Percentiles rank a stretch among this genome's conserved stretches.
Evolutionary conservation across 1,140 invertebrate genomes (phyloP).

Genomic region (Paramacrobiotus metropolitanus): DNA sequence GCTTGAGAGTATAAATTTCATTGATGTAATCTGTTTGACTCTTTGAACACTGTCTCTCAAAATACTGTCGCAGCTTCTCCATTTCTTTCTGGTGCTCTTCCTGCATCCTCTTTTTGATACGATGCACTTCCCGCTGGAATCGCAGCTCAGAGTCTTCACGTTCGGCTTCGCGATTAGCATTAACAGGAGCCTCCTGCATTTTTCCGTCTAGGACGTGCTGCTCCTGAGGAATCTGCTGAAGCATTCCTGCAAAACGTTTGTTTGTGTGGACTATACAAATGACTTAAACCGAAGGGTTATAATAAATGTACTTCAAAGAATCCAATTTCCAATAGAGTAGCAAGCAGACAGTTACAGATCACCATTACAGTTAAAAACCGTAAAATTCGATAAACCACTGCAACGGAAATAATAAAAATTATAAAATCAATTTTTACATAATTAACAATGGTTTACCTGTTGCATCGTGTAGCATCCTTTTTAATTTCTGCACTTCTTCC

Average conservation of each 20-base stretch:
- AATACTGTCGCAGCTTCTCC: slow-evolving; percentile 1
- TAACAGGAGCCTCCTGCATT: background rate
- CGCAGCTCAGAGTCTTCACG: background rate
- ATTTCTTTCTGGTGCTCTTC: background rate
- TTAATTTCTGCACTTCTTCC: slow-evolving; percentile 1
- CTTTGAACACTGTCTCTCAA: background rate
- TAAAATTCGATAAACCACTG: no score
- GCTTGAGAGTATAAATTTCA: background rate
- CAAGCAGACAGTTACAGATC: no score
- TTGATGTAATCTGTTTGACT: background rate
- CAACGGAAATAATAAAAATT: no score
- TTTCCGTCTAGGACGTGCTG: background rate
- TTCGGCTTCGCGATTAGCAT: no score
- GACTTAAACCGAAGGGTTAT: no score
- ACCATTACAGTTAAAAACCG: no score
- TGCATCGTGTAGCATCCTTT: background rate
- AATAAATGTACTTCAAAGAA: no score
- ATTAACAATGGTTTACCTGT: no score
- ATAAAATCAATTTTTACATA: background rate
- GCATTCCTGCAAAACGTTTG: no score
- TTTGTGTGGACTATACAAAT: no score
- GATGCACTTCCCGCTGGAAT: background rate
- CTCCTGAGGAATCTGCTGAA: background rate
- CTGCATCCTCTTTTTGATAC: background rate
- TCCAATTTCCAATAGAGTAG: no score